These are phyloP conservation scores for Carposina sasakii DNA, from an alignment of 1,140 invertebrate species.

Conservation along the genomic window DNA sequence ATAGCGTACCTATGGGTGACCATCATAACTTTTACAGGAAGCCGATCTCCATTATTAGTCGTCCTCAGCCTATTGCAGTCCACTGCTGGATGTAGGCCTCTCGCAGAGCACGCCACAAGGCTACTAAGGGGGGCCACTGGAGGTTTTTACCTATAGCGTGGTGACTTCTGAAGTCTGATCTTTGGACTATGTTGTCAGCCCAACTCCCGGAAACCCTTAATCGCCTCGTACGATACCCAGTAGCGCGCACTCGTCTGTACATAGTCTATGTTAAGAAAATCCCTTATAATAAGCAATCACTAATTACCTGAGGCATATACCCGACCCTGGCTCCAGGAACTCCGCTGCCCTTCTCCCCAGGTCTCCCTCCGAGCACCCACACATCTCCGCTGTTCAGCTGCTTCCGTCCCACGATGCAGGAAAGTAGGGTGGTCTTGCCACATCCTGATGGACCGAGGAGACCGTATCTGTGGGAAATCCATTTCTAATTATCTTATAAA, in stretches of 20 bases:
- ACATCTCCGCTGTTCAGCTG: constrained; percentile 83
- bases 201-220: not conserved
- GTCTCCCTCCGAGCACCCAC: constrained; percentile 84
- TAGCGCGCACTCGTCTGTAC: not conserved
- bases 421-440: constrained; percentile 89
- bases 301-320: constrained; percentile 89
- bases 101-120: too few species aligned
- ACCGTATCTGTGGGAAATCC: constrained; percentile 81
- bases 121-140: too few species aligned
- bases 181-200: not conserved
- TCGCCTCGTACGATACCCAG: not conserved
- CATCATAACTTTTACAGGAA: too few species aligned
- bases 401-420: constrained; percentile 87
- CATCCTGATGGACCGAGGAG: constrained; percentile 89
- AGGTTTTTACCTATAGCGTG: too few species aligned
- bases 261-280: not conserved
- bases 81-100: too few species aligned
- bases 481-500: not conserved
- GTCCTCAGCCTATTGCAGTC: too few species aligned
- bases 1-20: too few species aligned
- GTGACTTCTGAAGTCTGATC: too few species aligned
- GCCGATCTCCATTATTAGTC: too few species aligned
- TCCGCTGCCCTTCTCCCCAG: constrained; percentile 81
- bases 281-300: not conserved
- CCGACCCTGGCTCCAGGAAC: constrained; percentile 86